A percentile compares a stretch with the other conserved stretches of the same genome.
These are phyloP conservation scores for Poeciliopsis retropinna DNA, from an alignment of 2,113 vertebrate genomes.

Conservation along the genomic window DNA sequence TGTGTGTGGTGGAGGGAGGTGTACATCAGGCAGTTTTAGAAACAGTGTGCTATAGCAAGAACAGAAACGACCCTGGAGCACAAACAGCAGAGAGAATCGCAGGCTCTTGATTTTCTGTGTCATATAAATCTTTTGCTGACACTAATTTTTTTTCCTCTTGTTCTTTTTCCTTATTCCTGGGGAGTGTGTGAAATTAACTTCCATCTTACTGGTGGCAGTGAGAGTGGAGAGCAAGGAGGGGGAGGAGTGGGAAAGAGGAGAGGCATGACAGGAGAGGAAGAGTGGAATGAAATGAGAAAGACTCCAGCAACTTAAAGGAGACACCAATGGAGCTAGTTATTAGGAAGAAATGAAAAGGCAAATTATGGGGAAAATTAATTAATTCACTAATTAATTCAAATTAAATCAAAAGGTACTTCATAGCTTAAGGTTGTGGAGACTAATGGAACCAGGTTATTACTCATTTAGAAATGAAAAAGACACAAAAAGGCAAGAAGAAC, in stretches of 20 bases:
- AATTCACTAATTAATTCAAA: too few species aligned
- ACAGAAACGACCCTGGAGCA: slow-evolving; percentile 64
- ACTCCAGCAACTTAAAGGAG: background rate
- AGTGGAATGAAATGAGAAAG: background rate
- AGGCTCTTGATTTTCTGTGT: slow-evolving; percentile 56
- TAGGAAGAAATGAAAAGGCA: background rate
- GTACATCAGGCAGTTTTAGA: slow-evolving; percentile 41
- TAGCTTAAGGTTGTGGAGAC: too few species aligned
- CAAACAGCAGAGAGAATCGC: slow-evolving; percentile 62
- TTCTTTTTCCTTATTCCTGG: slow-evolving; percentile 45
- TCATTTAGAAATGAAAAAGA: too few species aligned
- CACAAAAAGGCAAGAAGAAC: background rate
- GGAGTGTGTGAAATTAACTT: slow-evolving; percentile 68
- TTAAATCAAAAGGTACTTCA: too few species aligned
- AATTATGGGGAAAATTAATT: background rate
- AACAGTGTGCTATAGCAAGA: slow-evolving; percentile 46
- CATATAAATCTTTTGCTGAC: slow-evolving; percentile 75
- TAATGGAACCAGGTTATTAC: too few species aligned
- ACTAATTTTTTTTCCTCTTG: slow-evolving; percentile 34
- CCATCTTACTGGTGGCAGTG: slow-evolving; percentile 54
- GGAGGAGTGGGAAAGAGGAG: background rate
- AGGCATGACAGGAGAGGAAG: background rate
- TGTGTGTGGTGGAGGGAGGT: background rate
- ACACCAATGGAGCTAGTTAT: too few species aligned
- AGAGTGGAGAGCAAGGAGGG: slow-evolving; percentile 20